Evolutionary conservation across 2,888 invertebrate genomes (phyloP).

Genomic region (Dasysyrphus albostriatus): DNA sequence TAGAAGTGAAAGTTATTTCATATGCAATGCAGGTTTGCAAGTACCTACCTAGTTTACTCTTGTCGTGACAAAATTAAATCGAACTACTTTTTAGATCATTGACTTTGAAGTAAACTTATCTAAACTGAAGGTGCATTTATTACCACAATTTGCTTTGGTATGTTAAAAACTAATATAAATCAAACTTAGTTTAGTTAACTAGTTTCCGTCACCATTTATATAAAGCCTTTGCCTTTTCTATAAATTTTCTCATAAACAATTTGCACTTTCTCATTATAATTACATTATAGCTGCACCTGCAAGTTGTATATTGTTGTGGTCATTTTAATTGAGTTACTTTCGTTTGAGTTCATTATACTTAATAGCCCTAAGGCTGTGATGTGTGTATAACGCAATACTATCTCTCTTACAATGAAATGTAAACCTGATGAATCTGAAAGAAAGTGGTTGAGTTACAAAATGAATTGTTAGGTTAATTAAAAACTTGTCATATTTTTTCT

Average conservation of each 20-base stretch:
- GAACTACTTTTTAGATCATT: background rate
- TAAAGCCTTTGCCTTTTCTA: background rate
- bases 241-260: conserved; percentile 19
- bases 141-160: background rate
- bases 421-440: conserved; percentile 35
- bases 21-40: background rate
- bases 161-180: background rate
- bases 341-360: conserved; percentile 40
- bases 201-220: background rate
- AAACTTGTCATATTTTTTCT: conserved; percentile 44
- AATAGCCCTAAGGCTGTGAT: conserved; percentile 42
- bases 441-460: conserved; percentile 56
- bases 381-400: conserved; percentile 13
- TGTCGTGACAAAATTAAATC: background rate
- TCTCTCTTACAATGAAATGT: conserved; percentile 10
- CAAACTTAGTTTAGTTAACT: background rate
- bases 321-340: conserved; percentile 57
- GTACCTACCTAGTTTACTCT: background rate
- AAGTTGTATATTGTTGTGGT: conserved; percentile 6
- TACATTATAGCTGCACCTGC: background rate
- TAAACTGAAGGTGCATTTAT: background rate
- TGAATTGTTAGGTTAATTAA: conserved; percentile 54
- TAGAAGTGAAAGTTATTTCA: background rate
- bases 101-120: background rate
- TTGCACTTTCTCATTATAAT: conserved; percentile 26